Percentiles rank a stretch among this genome's conserved stretches.
Evolutionary conservation across 1,140 invertebrate species (phyloP).

Genomic region (Bombyx mandarina): DNA sequence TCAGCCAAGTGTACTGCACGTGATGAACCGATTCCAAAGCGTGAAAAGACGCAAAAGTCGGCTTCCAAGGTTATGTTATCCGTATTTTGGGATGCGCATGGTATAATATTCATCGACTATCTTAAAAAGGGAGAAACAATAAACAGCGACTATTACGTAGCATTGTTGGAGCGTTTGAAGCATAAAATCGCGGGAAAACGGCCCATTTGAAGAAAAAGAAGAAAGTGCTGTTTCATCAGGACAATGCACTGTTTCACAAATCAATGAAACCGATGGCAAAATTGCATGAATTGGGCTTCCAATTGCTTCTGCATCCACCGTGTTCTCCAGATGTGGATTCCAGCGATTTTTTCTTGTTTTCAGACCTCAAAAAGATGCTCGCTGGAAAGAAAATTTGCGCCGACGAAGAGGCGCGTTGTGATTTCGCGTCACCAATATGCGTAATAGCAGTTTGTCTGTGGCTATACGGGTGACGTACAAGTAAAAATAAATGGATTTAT

Average conservation of each 20-base stretch:
- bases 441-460: too few relatives aligned
- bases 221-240: conserved; percentile 8
- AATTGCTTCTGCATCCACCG: conserved; percentile 14
- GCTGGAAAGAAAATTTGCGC: conserved; percentile 13
- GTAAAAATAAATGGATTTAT: too few relatives aligned
- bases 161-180: neutral
- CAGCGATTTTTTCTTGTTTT: conserved; percentile 13
- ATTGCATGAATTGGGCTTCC: conserved; percentile 12
- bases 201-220: conserved; percentile 3
- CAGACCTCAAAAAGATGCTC: conserved; percentile 20
- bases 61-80: conserved; percentile 8
- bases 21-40: conserved; percentile 13
- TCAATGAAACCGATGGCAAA: conserved; percentile 27
- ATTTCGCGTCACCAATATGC: too few relatives aligned
- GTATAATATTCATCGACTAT: conserved; percentile 10
- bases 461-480: too few relatives aligned
- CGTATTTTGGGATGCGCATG: conserved; percentile 15
- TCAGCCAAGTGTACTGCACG: conserved; percentile 15
- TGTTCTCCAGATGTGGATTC: conserved; percentile 9
- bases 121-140: conserved; percentile 10
- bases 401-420: conserved; percentile 9
- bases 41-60: conserved; percentile 9
- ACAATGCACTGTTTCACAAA: conserved; percentile 24
- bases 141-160: conserved; percentile 12
- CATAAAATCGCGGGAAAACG: neutral